Conservation (phyloP, 2,888 invertebrate species). For the Ophion ellenae region DNA sequence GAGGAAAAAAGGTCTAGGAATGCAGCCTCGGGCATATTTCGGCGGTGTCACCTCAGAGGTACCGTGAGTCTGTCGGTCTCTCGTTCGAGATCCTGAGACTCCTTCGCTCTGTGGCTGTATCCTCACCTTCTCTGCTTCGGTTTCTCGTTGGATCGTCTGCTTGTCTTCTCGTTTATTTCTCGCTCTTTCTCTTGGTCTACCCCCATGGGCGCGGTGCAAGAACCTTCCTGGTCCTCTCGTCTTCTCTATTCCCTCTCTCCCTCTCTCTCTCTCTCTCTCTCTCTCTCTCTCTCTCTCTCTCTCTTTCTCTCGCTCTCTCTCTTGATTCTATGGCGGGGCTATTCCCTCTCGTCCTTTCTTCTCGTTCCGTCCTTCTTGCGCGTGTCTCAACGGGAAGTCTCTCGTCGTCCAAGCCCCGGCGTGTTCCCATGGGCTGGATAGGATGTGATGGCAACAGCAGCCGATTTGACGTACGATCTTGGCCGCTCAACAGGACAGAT, state of each 20-base stretch:
- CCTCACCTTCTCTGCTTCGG: conserved; percentile 46
- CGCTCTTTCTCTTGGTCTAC: conserved; percentile 63
- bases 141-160: conserved; percentile 50
- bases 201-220: conserved; percentile 58
- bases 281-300: conserved; percentile 38
- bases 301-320: conserved; percentile 18
- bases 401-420: conserved; percentile 61
- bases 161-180: conserved; percentile 58
- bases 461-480: conserved; percentile 74
- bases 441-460: conserved; percentile 56
- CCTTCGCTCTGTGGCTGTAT: conserved; percentile 18
- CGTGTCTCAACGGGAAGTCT: conserved; percentile 65
- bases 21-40: conserved; percentile 79
- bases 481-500: conserved; percentile 54
- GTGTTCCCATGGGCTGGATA: conserved; percentile 75
- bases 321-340: not conserved
- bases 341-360: conserved; percentile 41
- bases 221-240: conserved; percentile 40
- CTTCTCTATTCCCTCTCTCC: conserved; percentile 47
- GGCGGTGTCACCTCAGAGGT: conserved; percentile 80
- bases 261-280: too few species aligned
- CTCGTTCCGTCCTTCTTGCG: conserved; percentile 53
- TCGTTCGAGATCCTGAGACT: conserved; percentile 55
- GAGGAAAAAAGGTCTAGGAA: conserved; percentile 81
- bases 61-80: conserved; percentile 64